Evolutionary conservation across 2,797 vertebrate genomes (phyloP).

Genomic region (Aeoliscus strigatus): DNA sequence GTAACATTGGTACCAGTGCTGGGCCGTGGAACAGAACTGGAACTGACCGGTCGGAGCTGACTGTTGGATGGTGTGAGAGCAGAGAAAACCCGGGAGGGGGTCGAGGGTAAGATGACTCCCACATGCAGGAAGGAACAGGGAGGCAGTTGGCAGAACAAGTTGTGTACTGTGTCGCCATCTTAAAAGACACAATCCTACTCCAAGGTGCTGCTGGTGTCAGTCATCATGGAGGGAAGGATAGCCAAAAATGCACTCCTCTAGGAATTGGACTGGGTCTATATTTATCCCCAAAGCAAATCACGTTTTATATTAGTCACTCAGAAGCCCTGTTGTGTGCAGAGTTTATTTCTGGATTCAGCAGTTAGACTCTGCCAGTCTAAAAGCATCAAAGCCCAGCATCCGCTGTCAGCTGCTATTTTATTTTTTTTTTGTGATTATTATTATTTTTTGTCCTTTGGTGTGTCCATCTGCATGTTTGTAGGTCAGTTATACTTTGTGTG

Average conservation of each 20-base stretch:
- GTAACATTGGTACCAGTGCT: conserved; percentile 2
- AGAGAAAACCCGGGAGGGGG: conserved; percentile 31
- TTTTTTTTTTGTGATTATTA: too few relatives aligned
- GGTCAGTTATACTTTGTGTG: too few relatives aligned
- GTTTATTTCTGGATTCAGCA: conserved; percentile 61
- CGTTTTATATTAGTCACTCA: conserved; percentile 52
- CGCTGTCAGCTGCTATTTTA: conserved; percentile 41
- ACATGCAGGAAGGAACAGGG: conserved; percentile 29
- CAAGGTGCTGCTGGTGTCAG: conserved; percentile 31
- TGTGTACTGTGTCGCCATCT: conserved; percentile 17
- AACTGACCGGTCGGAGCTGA: conserved; percentile 29
- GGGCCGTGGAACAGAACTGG: conserved; percentile 44
- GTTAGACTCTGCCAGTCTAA: conserved; percentile 37
- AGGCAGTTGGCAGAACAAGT: conserved; percentile 34
- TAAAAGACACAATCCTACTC: conserved; percentile 31
- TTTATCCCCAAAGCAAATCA: conserved; percentile 25
- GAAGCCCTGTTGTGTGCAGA: conserved; percentile 25
- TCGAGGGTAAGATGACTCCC: conserved; percentile 55
- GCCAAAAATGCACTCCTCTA: conserved; percentile 14
- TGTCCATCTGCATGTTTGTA: not conserved
- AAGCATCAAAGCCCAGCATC: conserved; percentile 28
- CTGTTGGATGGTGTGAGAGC: conserved; percentile 6
- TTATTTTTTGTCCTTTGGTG: too few relatives aligned
- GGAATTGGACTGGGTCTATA: too few relatives aligned
- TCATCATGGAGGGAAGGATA: conserved; percentile 24